Percentiles rank a stretch among this genome's conserved stretches.
phyloP scores from a whole-genome alignment of 2,888 invertebrate species.

The Dryadula phaetusa region DNA sequence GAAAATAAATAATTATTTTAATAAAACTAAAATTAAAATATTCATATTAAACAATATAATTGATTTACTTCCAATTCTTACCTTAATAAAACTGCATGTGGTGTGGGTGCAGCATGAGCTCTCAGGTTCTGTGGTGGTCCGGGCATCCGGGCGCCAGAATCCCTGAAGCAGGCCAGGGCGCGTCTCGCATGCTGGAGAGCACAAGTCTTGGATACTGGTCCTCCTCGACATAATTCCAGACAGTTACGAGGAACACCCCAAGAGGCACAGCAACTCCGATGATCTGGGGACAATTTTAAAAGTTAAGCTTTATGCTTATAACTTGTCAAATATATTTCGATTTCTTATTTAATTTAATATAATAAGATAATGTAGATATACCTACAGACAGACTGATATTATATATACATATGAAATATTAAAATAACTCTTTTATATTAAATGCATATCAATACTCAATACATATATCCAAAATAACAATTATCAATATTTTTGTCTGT shows the following conservation, averaged over 20 bases:
- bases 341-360: no score
- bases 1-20: no score
- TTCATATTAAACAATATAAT: neutral
- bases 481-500: no score
- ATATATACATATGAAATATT: no score
- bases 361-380: no score
- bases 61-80: slow-evolving; percentile 40
- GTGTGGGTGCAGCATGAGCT: slow-evolving; percentile 74
- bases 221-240: slow-evolving; percentile 93
- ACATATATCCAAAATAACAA: no score
- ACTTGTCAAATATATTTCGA: neutral
- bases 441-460: no score
- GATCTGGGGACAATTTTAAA: slow-evolving; percentile 79
- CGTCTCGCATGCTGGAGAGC: slow-evolving; percentile 89
- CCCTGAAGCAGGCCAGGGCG: slow-evolving; percentile 92
- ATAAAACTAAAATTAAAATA: no score
- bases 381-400: no score
- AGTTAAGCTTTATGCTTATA: neutral
- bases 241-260: slow-evolving; percentile 92
- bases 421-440: no score
- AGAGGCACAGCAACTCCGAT: slow-evolving; percentile 92
- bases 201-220: slow-evolving; percentile 88
- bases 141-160: slow-evolving; percentile 90
- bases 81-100: slow-evolving; percentile 72
- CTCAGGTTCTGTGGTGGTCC: slow-evolving; percentile 87